Evolutionary conservation across 2,888 invertebrate species (phyloP), one percentile per base, ranked within the genome.

Genomic region (Chloromyia formosa): DNA sequence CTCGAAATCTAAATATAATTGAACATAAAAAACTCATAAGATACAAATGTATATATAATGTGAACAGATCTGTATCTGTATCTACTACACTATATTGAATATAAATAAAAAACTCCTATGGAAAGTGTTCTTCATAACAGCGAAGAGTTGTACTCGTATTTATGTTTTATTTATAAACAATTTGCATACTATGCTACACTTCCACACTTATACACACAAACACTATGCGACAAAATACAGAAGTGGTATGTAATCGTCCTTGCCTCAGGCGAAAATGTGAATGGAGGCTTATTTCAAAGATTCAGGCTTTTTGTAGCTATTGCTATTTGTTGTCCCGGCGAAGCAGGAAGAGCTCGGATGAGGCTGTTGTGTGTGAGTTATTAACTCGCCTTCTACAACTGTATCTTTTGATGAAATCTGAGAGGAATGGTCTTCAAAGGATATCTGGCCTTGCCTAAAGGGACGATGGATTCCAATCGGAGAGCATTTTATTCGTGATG

Each of bases 21-120:
- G 60, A 60, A 60, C 60, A 60, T 60, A 23, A 60, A 60, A 60
- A 22, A 60, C 60, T 23, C 49, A n/a, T 9, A 60, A n/a, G 60
- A 60, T 35, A 35, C 27, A 4, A 14, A 23, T 23, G 22, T 60
- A 60, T 22, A 12, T 23, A 60, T 56, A n/a, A 56, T 16, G 9
- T 18, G 7, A 35, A 35, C 3, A 35, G 3, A 35, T 35, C 20
- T 20, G 18, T 35, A 35, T 35, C 49, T 2, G 18, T 35, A 35
- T 35, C 49, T 2, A 22, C 23, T 60, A 22, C 60, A 60, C 22
- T 10, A 12, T n/a, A n/a, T n/a, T n/a, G 23, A 14, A 23, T 1
- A 60, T 5, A n/a, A 23, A 60, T 22, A 22, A 60, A 12, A 23
- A 14, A 18, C 20, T 7, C n/a, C n/a, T 16, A 22, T 10, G 22